Evolutionary conservation across 2,888 invertebrate species (phyloP), one percentile per base, ranked within the genome.

Genomic region (Limnephilus lunatus): DNA sequence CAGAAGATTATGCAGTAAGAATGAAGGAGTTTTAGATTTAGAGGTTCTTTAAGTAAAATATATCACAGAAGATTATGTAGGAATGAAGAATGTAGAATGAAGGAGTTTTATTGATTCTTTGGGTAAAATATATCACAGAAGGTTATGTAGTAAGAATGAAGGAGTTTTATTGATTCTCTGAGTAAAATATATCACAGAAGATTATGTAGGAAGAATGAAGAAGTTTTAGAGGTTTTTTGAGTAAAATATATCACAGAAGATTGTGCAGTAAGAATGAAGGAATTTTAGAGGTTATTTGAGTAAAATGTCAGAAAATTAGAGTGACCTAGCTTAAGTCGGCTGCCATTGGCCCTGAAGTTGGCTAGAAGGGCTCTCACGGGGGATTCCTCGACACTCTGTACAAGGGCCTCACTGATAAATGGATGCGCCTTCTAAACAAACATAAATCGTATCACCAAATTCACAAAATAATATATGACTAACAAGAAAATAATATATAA

Each of bases 261-360:
- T 68, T 19, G 0, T 39, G 39, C 0, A 68, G 68, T 68, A 48
- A 19, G 15, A 15, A 53, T 53, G 53, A 53, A 15, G 53, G 15
- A 15, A 19, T 19, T 53, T 53, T 53, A 53, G 53, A 53, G 53
- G 53, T 53, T 19, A 0, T 68, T 68, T 88, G 19, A 30, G 19
- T 25, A 81, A 81, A 89, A 81, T 81, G 2, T 44, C n/a, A n/a
- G 30, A 14, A 85, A 39, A 39, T 85, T 15, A 48, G 12, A 81
- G 39, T 86, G 86, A 85, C 94, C 94, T 93, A 95, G 95, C 11
- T 95, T 95, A 92, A 97, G 95, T 9, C 97, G 96, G 19, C 98
- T 98, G 0, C 99, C 99, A 93, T 97, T 97, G 0, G 99, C 98
- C 80, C 99, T 96, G 95, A 98, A 99, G 95, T 98, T 97, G 0